phyloP scores from a whole-genome alignment of 2,113 vertebrate genomes.

The Chinchilla lanigera region DNA sequence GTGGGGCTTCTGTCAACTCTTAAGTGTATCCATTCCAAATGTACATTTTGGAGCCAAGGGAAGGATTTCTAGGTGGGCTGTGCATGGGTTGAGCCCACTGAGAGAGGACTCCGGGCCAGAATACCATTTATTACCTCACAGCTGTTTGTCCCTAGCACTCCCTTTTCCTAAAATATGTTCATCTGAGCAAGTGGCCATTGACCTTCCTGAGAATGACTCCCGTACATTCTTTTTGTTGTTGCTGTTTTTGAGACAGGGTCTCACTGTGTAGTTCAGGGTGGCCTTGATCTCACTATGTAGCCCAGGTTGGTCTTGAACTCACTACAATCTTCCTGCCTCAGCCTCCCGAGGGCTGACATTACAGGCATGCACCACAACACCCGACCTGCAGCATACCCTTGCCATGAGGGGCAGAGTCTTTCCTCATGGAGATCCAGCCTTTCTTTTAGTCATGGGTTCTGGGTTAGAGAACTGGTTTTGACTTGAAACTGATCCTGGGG shows the following conservation, averaged over 20 bases:
- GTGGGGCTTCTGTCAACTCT: background rate
- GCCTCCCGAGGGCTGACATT: too few relatives aligned
- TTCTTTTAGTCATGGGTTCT: background rate
- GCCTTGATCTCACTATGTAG: too few relatives aligned
- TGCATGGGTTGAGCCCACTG: background rate
- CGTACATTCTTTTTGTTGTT: background rate
- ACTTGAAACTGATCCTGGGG: background rate
- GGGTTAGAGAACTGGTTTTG: background rate
- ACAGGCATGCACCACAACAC: too few relatives aligned
- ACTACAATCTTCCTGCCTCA: too few relatives aligned
- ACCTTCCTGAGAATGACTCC: background rate
- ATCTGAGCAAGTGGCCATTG: background rate
- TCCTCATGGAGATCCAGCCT: background rate
- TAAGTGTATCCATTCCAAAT: background rate
- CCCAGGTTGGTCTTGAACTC: too few relatives aligned
- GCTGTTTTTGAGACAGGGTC: too few relatives aligned
- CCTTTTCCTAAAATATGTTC: background rate
- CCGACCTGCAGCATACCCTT: background rate
- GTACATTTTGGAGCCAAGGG: background rate
- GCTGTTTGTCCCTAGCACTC: background rate
- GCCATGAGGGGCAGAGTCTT: background rate
- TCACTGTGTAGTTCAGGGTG: too few relatives aligned
- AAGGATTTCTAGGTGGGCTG: background rate
- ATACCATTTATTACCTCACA: background rate
- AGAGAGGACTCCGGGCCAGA: background rate